These are phyloP conservation scores for Prunella fulvescens DNA, from an alignment of 2,113 vertebrate genomes.

Conservation along the genomic window DNA sequence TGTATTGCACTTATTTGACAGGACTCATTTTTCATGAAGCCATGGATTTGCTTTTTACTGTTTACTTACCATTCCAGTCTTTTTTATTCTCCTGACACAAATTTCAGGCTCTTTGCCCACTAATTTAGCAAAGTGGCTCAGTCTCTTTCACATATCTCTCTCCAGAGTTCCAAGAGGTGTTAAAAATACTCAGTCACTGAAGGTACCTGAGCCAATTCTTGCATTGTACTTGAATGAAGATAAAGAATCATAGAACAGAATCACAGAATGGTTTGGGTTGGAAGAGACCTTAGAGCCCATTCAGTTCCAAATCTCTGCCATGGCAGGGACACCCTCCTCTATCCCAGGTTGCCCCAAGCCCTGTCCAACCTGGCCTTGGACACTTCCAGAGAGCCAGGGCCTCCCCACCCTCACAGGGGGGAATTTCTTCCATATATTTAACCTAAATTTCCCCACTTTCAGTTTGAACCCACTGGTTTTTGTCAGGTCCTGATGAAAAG, in stretches of 20 bases:
- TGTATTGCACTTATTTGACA: neutral
- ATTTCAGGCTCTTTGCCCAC: neutral
- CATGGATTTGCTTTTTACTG: neutral
- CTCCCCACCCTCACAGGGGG: rapidly evolving
- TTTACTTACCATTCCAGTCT: neutral
- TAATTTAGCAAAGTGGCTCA: neutral
- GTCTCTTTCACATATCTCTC: neutral
- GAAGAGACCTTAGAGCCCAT: neutral
- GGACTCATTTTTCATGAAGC: neutral
- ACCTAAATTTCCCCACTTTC: neutral
- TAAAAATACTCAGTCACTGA: neutral
- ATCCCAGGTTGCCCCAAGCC: rapidly evolving
- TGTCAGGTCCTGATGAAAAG: neutral
- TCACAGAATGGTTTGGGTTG: neutral
- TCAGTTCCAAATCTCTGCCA: neutral
- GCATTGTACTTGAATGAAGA: neutral
- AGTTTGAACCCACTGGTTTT: neutral
- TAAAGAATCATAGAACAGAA: neutral
- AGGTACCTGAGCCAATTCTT: neutral
- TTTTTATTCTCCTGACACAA: neutral
- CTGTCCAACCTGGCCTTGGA: rapidly evolving
- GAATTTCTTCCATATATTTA: neutral
- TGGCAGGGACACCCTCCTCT: neutral
- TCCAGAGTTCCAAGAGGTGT: neutral
- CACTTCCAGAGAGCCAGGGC: neutral